These are phyloP conservation scores for Anhinga anhinga DNA, from an alignment of 2,113 vertebrate genomes.

Conservation along the genomic window DNA sequence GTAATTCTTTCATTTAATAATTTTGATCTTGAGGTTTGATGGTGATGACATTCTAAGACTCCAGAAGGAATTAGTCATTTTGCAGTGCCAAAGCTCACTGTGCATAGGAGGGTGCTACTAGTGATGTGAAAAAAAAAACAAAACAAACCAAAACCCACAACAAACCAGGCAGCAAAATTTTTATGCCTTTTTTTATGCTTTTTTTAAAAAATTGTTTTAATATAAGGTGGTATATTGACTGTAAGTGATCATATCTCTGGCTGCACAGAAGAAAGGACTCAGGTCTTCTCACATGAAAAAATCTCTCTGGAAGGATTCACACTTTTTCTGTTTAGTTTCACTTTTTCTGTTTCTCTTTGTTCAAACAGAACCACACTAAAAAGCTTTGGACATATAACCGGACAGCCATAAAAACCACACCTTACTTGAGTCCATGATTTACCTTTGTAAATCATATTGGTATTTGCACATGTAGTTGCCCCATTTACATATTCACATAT, in stretches of 20 bases:
- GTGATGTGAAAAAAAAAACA: not conserved
- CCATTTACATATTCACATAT: not conserved
- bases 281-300: not conserved
- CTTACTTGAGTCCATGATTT: not conserved
- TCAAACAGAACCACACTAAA: not conserved
- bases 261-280: not conserved
- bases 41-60: not conserved
- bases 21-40: not conserved
- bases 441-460: not conserved
- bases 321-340: not conserved
- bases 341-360: not conserved
- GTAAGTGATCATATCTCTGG: not conserved
- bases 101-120: not conserved
- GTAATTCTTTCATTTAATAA: not conserved
- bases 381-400: not conserved
- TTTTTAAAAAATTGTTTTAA: not conserved
- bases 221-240: not conserved
- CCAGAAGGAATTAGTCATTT: slow-evolving; percentile 27
- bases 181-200: rapidly evolving
- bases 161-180: not conserved
- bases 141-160: not conserved
- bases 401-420: not conserved
- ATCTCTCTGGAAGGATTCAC: not conserved
- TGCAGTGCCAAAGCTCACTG: slow-evolving; percentile 1
- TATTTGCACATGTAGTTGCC: not conserved